Conservation (phyloP, 2,113 vertebrate genomes). For the Lasiurus cinereus region DNA sequence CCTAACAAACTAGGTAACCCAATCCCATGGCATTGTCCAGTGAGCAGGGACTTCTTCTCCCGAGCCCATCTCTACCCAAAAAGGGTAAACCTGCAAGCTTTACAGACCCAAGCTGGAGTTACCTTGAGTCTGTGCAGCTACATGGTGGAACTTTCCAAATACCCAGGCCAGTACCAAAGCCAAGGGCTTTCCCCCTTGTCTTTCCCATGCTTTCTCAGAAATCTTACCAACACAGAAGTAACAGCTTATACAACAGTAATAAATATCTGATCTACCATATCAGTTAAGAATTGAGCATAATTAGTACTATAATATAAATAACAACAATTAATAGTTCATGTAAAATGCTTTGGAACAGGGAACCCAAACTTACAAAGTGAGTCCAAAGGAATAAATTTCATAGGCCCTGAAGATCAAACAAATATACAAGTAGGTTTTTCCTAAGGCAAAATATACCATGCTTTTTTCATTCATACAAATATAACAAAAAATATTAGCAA, state of each 20-base stretch:
- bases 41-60: conserved; percentile 86
- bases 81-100: conserved; percentile 39
- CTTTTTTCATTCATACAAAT: neutral
- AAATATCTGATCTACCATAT: conserved; percentile 92
- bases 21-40: conserved; percentile 9
- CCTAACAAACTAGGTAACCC: conserved; percentile 79
- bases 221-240: conserved; percentile 74
- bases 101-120: neutral
- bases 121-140: conserved; percentile 80
- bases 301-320: neutral
- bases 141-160: conserved; percentile 88
- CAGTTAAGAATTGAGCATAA: conserved; percentile 88
- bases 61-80: conserved; percentile 89
- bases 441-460: neutral
- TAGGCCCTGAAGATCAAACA: neutral
- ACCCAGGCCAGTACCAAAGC: conserved; percentile 91
- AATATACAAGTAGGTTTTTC: neutral
- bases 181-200: conserved; percentile 90
- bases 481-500: neutral
- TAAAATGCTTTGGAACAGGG: neutral
- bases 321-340: neutral
- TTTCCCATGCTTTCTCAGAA: conserved; percentile 76
- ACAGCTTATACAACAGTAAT: conserved; percentile 89
- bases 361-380: neutral
- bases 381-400: neutral